Evolutionary conservation across 2,113 vertebrate species (phyloP).

Genomic region (Chaetodon auriga): DNA sequence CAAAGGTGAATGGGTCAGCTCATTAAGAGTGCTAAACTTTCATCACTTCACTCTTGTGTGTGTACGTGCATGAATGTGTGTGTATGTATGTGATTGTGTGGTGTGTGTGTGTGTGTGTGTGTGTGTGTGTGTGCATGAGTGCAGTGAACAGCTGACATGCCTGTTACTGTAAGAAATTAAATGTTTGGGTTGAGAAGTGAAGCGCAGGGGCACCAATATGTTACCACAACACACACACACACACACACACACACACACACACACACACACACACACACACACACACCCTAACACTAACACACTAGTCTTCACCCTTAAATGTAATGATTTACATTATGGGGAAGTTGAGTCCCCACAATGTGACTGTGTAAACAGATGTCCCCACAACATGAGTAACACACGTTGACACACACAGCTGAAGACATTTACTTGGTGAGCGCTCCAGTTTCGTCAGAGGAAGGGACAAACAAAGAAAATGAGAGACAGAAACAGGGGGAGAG

Average conservation of each 20-base stretch:
- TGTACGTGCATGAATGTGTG: neutral
- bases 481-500: neutral
- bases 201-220: slow-evolving; percentile 6
- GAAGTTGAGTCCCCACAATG: too few species aligned
- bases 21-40: neutral
- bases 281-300: neutral
- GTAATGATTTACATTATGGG: too few species aligned
- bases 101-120: neutral
- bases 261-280: neutral
- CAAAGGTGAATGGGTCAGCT: slow-evolving; percentile 7
- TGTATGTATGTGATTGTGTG: neutral
- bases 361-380: too few species aligned
- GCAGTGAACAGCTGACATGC: neutral
- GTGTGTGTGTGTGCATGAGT: neutral
- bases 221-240: slow-evolving; percentile 29
- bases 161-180: slow-evolving; percentile 23
- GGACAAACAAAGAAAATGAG: slow-evolving; percentile 5
- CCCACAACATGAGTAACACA: too few species aligned
- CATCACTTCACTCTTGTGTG: neutral
- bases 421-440: neutral
- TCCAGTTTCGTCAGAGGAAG: slow-evolving; percentile 3
- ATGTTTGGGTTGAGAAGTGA: slow-evolving; percentile 34
- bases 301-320: too few species aligned
- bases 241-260: neutral
- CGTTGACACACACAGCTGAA: slow-evolving; percentile 11